These are phyloP conservation scores for Zaprionus inermis DNA, from an alignment of 1,140 invertebrate genomes.

Conservation along the genomic window DNA sequence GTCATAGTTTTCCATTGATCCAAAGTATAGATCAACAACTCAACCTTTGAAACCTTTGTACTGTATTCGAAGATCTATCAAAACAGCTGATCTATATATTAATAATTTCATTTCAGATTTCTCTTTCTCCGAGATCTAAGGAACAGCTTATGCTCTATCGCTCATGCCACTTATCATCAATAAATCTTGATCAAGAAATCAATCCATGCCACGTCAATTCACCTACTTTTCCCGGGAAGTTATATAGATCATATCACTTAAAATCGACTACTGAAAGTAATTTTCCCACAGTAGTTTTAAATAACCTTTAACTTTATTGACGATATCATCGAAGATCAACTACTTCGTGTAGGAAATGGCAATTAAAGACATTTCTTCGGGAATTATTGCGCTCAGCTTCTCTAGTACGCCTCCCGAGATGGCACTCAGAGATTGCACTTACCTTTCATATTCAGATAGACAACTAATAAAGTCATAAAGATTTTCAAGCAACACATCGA, in stretches of 20 bases:
- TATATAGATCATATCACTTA: neutral
- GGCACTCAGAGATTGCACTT: neutral
- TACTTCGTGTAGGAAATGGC: neutral
- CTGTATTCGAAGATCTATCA: neutral
- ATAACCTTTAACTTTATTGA: no score
- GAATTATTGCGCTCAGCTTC: neutral
- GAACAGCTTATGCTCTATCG: neutral
- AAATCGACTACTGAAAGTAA: neutral
- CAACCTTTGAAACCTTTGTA: neutral
- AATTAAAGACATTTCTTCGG: neutral
- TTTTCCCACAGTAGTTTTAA: neutral
- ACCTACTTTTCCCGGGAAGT: neutral
- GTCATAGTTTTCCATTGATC: neutral
- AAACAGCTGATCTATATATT: neutral
- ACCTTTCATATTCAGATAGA: conserved; percentile 36
- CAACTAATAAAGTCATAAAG: conserved; percentile 70
- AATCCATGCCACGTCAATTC: neutral
- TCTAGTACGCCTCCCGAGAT: neutral
- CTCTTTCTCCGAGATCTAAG: neutral
- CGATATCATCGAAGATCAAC: neutral
- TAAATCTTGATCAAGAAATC: neutral
- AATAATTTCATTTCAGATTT: neutral
- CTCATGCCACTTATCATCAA: neutral
- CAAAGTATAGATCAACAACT: no score
- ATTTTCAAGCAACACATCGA: conserved; percentile 27